These are phyloP conservation scores for Elephas maximus DNA, from an alignment of 2,113 vertebrate genomes.

Conservation along the genomic window DNA sequence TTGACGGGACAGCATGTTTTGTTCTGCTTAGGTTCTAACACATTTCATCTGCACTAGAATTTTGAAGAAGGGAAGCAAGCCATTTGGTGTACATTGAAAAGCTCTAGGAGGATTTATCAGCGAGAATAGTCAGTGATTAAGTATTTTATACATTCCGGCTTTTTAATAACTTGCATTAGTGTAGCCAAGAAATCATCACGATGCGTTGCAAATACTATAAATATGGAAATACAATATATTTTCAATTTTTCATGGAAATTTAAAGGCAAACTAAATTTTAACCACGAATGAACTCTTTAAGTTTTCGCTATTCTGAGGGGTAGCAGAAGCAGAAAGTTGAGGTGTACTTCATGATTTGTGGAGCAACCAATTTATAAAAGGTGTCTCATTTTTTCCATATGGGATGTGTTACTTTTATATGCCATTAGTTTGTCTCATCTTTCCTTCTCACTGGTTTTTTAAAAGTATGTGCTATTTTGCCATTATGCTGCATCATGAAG, in stretches of 20 bases:
- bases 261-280: conserved; percentile 32
- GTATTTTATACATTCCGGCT: conserved; percentile 25
- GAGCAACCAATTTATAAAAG: conserved; percentile 63
- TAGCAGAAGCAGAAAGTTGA: conserved; percentile 64
- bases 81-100: conserved; percentile 58
- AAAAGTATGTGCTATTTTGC: conserved; percentile 51
- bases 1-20: conserved; percentile 43
- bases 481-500: conserved; percentile 54
- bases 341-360: conserved; percentile 59
- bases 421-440: conserved; percentile 64
- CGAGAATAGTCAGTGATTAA: conserved; percentile 31
- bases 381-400: conserved; percentile 75
- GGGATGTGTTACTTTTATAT: conserved; percentile 56
- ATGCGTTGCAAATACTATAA: conserved; percentile 22
- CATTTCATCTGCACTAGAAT: conserved; percentile 46
- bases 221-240: conserved; percentile 1
- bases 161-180: conserved; percentile 36
- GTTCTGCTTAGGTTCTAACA: conserved; percentile 63
- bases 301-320: conserved; percentile 14
- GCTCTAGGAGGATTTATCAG: conserved; percentile 7
- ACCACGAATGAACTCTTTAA: background rate
- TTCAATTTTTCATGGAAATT: conserved; percentile 35
- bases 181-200: conserved; percentile 20
- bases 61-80: conserved; percentile 48
- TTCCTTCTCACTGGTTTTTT: conserved; percentile 66